Evolutionary conservation across 2,113 vertebrate genomes (phyloP), one percentile per base, ranked within the genome.

Genomic region (Lathamus discolor): DNA sequence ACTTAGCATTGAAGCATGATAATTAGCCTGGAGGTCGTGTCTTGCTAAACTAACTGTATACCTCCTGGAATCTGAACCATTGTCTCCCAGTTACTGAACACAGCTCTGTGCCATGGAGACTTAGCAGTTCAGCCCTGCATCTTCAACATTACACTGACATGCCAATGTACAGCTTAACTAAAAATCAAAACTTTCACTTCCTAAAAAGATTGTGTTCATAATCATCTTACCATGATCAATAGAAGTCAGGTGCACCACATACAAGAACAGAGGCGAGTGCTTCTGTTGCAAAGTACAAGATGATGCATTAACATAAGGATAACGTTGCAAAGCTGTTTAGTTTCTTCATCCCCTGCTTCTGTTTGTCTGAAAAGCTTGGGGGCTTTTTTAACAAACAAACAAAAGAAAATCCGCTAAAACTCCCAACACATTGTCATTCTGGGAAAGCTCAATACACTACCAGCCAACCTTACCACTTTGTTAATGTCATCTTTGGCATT

Each of bases 271-370:
- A 39, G 17, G 22, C 17, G 17, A 63, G 33, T 15, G 6, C 10
- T 35, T 17, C 6, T 13, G 7, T 54, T 31, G 20, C 2, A 0
- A 17, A 2, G 10, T 9, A 28, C 3, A 2, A 33, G 23, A 51
- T 37, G 29, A 15, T 15, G 9, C 1, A 1, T 61, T 67, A 87
- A 61, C 20, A 10, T 35, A 68, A 67, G 29, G 29, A 4, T 16
- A 54, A 35, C 2, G 4, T 2, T 51, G 39, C 11, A 75, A 37
- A 68, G 7, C 6, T 18, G 5, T 48, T 93, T 18, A 17, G n/a
- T 64, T 87, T 75, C 69, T 51, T 76, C 18, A 55, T 15, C 4
- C 4, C 5, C 13, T 68, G 16, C 10, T 66, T 77, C 33, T 54
- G 14, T n/a, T 74, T 54, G 7, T 22, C 52, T n/a, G 81, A 13